These are phyloP conservation scores for Calephelis perditalis DNA, from an alignment of 2,888 invertebrate genomes.

Conservation along the genomic window DNA sequence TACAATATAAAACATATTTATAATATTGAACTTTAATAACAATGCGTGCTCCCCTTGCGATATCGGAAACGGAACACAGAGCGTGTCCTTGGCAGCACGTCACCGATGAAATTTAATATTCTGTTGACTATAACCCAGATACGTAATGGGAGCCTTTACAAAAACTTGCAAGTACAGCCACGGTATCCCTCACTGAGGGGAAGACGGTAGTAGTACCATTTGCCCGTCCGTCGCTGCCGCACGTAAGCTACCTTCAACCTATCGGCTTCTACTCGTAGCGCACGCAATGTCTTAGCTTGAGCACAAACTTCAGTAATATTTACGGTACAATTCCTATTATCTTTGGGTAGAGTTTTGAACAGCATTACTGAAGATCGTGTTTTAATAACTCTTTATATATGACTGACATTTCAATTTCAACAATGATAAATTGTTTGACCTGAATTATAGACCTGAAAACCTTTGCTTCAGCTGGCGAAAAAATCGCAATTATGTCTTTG, in stretches of 20 bases:
- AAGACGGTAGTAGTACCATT: slow-evolving; percentile 55
- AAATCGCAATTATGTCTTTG: too few species aligned
- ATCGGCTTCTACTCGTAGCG: slow-evolving; percentile 46
- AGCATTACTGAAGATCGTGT: neutral
- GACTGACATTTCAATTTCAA: too few species aligned
- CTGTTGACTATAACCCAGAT: slow-evolving; percentile 70
- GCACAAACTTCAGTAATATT: slow-evolving; percentile 2
- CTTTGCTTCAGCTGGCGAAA: too few species aligned
- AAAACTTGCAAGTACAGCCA: slow-evolving; percentile 57
- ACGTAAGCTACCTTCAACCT: slow-evolving; percentile 61
- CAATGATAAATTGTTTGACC: too few species aligned
- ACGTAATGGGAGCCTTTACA: slow-evolving; percentile 58
- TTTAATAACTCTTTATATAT: too few species aligned
- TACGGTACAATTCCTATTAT: neutral
- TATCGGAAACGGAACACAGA: slow-evolving; percentile 48
- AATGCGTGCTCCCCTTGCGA: slow-evolving; percentile 41
- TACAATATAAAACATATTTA: neutral
- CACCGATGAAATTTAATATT: slow-evolving; percentile 74
- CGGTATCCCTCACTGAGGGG: slow-evolving; percentile 44
- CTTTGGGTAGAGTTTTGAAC: neutral
- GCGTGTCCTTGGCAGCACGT: slow-evolving; percentile 64
- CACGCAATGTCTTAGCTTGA: slow-evolving; percentile 41
- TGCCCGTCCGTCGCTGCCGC: slow-evolving; percentile 63
- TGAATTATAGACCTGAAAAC: too few species aligned
- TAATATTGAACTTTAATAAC: slow-evolving; percentile 15